A percentile compares a stretch with the other conserved stretches of the same genome.
These are phyloP conservation scores for Heteropelma amictum DNA, from an alignment of 2,888 invertebrate genomes.

Conservation along the genomic window DNA sequence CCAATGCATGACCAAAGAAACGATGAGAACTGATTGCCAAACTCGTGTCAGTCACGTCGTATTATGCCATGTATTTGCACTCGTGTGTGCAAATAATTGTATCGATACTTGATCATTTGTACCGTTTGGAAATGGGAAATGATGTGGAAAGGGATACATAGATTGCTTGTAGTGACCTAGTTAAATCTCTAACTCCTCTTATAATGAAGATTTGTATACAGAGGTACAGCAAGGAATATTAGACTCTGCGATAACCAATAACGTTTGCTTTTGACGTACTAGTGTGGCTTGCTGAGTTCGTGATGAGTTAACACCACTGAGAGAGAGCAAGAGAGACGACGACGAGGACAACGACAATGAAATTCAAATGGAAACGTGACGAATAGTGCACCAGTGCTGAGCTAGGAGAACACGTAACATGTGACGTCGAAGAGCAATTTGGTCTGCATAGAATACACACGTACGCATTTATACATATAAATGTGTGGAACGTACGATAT, in stretches of 20 bases:
- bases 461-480: not conserved
- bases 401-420: constrained; percentile 36
- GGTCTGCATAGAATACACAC: constrained; percentile 18
- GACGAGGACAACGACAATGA: constrained; percentile 11
- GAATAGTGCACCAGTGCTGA: constrained; percentile 19
- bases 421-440: constrained; percentile 50
- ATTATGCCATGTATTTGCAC: too few relatives aligned
- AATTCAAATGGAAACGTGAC: constrained; percentile 50
- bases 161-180: not conserved
- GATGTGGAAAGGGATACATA: not conserved
- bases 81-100: too few relatives aligned
- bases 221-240: constrained; percentile 38
- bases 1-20: too few relatives aligned
- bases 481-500: too few relatives aligned
- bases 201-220: not conserved
- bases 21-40: too few relatives aligned
- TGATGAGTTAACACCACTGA: constrained; percentile 28
- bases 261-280: constrained; percentile 27
- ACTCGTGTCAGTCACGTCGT: too few relatives aligned
- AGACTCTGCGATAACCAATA: constrained; percentile 53
- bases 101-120: too few relatives aligned
- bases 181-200: constrained; percentile 5
- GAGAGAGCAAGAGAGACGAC: constrained; percentile 12
- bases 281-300: constrained; percentile 28
- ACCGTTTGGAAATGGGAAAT: too few relatives aligned